Conservation (phyloP, 2,797 vertebrate genomes). For the Ptychobarbus kaznakovi region DNA sequence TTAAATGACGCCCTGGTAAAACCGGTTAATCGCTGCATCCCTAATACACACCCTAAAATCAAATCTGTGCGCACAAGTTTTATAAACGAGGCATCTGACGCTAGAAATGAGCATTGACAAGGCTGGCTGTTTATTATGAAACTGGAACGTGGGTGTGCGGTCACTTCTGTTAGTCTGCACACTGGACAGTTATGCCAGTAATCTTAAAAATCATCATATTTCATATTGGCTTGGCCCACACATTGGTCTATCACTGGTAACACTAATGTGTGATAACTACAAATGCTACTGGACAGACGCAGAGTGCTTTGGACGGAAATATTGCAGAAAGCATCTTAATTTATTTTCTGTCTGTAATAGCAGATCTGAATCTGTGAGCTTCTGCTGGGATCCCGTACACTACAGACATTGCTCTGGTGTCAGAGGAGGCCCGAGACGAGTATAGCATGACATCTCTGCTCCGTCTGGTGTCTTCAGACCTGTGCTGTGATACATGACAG, state of each 20-base stretch:
- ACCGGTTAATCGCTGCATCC: no score
- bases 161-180: not conserved
- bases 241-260: not conserved
- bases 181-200: not conserved
- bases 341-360: no score
- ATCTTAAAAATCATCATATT: not conserved
- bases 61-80: not conserved
- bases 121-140: not conserved
- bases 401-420: conserved; percentile 59
- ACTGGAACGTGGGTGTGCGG: not conserved
- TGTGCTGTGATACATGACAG: not conserved
- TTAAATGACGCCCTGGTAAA: no score
- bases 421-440: conserved; percentile 19
- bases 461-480: not conserved
- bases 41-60: not conserved
- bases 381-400: conserved; percentile 25
- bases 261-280: no score
- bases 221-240: not conserved
- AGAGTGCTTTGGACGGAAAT: not conserved
- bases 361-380: conserved; percentile 12
- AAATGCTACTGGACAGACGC: not conserved
- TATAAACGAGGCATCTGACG: no score
- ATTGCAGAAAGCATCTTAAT: not conserved
- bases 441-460: not conserved
- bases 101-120: not conserved